Percentiles rank a stretch among this genome's conserved stretches.
These are phyloP conservation scores for Oryzias melastigma DNA, from an alignment of 2,113 vertebrate species.

Conservation along the genomic window DNA sequence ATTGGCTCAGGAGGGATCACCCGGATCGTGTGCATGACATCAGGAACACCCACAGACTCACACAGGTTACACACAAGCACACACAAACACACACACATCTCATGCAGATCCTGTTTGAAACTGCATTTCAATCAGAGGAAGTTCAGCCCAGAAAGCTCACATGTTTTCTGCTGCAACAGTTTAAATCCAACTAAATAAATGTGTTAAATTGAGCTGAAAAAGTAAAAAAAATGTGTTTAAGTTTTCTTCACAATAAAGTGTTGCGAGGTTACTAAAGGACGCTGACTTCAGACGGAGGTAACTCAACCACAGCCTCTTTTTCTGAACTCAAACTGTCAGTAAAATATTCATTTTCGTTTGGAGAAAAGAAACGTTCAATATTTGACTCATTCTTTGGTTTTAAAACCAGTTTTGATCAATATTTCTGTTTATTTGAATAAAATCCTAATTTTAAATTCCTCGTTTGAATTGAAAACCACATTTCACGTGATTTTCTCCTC, in stretches of 20 bases:
- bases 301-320: background rate
- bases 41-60: slow-evolving; percentile 29
- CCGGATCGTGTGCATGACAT: slow-evolving; percentile 41
- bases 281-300: background rate
- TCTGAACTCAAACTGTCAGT: background rate
- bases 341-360: too few relatives aligned
- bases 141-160: background rate
- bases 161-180: background rate
- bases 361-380: too few relatives aligned
- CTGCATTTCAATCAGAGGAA: slow-evolving; percentile 8
- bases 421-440: too few relatives aligned
- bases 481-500: slow-evolving; percentile 29
- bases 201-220: background rate
- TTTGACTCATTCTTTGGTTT: slow-evolving; percentile 5
- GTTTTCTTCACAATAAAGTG: background rate
- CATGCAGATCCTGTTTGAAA: slow-evolving; percentile 9
- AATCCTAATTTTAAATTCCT: too few relatives aligned
- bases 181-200: background rate
- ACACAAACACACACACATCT: background rate
- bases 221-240: background rate
- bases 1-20: slow-evolving; percentile 65
- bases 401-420: background rate
- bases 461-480: slow-evolving; percentile 45
- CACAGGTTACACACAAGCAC: slow-evolving; percentile 6
- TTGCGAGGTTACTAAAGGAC: slow-evolving; percentile 23